Conservation (phyloP, 2,797 vertebrate species). For the Hozukius guyotensis region DNA sequence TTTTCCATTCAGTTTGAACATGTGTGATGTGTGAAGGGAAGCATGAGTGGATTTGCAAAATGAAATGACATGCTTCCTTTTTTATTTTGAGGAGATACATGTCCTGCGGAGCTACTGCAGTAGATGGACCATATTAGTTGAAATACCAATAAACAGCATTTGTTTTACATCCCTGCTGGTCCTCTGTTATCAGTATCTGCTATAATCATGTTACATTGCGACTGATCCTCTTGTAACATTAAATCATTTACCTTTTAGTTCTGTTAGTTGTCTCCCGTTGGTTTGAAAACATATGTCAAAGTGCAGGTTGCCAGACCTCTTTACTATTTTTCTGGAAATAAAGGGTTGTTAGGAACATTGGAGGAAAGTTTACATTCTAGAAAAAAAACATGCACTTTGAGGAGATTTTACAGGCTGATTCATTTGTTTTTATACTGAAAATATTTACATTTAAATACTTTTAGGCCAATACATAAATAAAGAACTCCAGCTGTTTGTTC, state of each 20-base stretch:
- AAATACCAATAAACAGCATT: background rate
- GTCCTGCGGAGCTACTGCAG: background rate
- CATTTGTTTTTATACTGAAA: background rate
- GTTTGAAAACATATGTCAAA: background rate
- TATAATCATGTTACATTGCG: background rate
- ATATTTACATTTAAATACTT: background rate
- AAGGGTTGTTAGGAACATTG: background rate
- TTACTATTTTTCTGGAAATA: background rate
- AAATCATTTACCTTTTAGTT: background rate
- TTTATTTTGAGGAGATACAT: background rate
- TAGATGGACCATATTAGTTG: background rate
- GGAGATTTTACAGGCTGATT: background rate
- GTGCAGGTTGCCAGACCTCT: background rate
- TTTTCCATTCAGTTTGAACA: slow-evolving; percentile 48
- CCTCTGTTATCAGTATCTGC: background rate
- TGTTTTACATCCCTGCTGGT: background rate
- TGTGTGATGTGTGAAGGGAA: slow-evolving; percentile 12
- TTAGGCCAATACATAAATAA: background rate
- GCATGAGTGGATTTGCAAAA: background rate
- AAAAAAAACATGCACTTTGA: background rate
- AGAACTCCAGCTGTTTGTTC: background rate
- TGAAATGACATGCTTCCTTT: background rate
- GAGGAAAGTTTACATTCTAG: background rate
- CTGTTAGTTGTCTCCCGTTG: background rate
- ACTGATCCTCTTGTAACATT: background rate